phyloP scores from a whole-genome alignment of 2,888 invertebrate genomes.

The Malthinus seriepunctatus region DNA sequence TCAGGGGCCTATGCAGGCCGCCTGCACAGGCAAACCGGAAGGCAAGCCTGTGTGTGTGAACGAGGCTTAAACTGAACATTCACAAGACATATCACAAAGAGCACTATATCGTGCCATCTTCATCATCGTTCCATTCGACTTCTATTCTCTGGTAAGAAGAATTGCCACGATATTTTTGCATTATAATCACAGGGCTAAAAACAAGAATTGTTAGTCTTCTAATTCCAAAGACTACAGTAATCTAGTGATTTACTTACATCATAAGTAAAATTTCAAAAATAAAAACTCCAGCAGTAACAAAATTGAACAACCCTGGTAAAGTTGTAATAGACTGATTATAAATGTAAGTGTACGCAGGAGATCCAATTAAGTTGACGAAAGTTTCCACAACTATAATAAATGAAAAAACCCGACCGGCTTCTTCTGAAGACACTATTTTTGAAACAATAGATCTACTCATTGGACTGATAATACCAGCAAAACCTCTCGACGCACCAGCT shows the following conservation, averaged over 20 bases:
- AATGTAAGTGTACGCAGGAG: conserved; percentile 66
- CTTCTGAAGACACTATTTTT: conserved; percentile 62
- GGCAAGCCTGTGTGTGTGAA: no score
- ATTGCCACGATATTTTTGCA: conserved; percentile 5
- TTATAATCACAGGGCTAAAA: conserved; percentile 10
- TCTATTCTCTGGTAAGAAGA: background rate
- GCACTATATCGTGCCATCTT: background rate
- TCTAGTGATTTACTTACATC: conserved; percentile 53
- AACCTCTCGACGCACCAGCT: conserved; percentile 56
- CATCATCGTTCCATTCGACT: background rate
- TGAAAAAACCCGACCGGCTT: conserved; percentile 67
- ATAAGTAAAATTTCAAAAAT: conserved; percentile 54
- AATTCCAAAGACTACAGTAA: background rate
- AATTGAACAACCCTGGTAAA: conserved; percentile 64
- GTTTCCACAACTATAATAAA: conserved; percentile 69
- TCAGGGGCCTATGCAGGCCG: no score
- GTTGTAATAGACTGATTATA: conserved; percentile 62
- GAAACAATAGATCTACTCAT: conserved; percentile 64
- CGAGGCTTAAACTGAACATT: no score
- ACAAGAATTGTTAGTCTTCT: no score
- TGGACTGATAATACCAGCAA: conserved; percentile 61
- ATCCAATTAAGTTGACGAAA: conserved; percentile 63
- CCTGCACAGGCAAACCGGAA: no score
- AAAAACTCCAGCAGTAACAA: conserved; percentile 59
- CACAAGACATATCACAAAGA: no score